phyloP scores from a whole-genome alignment of 92 coral and sea anemone species.

The Micromussa lordhowensis region DNA sequence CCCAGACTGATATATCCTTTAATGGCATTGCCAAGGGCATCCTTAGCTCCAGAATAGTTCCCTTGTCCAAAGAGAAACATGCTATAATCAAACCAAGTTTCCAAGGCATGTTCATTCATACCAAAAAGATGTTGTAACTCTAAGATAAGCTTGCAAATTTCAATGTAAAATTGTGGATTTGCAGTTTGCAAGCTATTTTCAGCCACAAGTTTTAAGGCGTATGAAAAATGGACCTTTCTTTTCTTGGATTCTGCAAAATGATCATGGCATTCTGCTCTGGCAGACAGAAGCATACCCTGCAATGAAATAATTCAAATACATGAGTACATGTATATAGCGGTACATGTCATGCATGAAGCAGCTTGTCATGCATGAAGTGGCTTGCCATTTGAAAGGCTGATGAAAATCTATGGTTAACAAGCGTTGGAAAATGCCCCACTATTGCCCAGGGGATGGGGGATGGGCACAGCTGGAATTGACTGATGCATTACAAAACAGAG shows the following conservation, averaged over 20 bases:
- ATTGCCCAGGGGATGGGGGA: too few species aligned
- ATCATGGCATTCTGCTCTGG: background rate
- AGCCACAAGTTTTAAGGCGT: conserved; percentile 28
- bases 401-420: too few species aligned
- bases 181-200: background rate
- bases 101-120: background rate
- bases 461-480: too few species aligned
- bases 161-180: conserved; percentile 36
- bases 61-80: conserved; percentile 25
- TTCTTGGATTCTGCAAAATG: conserved; percentile 11
- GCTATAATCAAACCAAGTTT: conserved; percentile 24
- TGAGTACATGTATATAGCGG: background rate
- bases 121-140: conserved; percentile 13
- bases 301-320: background rate
- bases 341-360: background rate
- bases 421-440: too few species aligned
- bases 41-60: background rate
- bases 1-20: background rate
- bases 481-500: too few species aligned
- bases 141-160: conserved; percentile 13
- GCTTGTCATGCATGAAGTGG: background rate
- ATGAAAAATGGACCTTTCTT: conserved; percentile 12
- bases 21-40: conserved; percentile 3
- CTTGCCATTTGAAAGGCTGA: too few species aligned
- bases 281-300: conserved; percentile 22